Percentiles rank a stretch among this genome's conserved stretches.
Conservation (phyloP, 2,113 vertebrate genomes). For the Ammospiza nelsoni region DNA sequence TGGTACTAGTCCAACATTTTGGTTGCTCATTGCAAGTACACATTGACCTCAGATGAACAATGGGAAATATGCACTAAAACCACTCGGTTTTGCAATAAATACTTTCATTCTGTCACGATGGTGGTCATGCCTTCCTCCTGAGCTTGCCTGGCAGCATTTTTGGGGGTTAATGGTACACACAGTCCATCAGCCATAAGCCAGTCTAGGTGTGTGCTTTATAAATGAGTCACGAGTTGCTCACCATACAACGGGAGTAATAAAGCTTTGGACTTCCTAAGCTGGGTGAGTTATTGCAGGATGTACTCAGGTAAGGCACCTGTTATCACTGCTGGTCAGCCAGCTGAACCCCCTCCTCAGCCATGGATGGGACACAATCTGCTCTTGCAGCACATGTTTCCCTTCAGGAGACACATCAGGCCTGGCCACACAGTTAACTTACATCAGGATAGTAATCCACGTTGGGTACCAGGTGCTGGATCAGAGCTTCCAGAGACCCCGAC, state of each 20-base stretch:
- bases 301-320: background rate
- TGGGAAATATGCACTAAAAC: background rate
- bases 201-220: background rate
- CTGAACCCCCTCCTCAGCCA: background rate
- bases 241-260: background rate
- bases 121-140: background rate
- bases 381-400: background rate
- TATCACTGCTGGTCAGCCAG: background rate
- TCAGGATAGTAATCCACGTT: constrained; percentile 92
- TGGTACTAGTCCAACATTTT: background rate
- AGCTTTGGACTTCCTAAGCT: background rate
- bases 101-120: accelerated
- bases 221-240: background rate
- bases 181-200: background rate
- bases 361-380: background rate
- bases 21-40: background rate
- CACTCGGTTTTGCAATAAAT: background rate
- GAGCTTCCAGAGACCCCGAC: constrained; percentile 92
- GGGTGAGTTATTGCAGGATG: background rate
- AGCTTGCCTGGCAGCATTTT: background rate
- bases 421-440: constrained; percentile 76
- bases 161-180: background rate
- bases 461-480: constrained; percentile 92
- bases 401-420: background rate
- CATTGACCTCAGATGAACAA: background rate